Evolutionary conservation across 2,113 vertebrate genomes (phyloP), one percentile per base, ranked within the genome.

Genomic region (Isichthys henryi): DNA sequence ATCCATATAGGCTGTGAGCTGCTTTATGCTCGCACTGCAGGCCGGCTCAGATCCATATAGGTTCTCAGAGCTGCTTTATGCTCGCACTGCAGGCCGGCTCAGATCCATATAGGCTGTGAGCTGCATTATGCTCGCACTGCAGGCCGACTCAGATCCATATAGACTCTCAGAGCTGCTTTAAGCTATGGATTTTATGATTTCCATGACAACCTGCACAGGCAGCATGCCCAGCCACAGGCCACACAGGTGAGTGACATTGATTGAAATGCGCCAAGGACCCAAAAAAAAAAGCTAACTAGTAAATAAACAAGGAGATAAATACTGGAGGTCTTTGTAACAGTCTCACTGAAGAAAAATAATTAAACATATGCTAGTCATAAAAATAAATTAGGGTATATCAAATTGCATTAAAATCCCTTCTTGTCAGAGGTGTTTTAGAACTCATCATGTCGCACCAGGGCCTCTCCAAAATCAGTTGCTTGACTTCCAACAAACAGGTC

Each of bases 401-500:
- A 92, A 86, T 93, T 92, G 88, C 39, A 91, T 92, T 86, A 92
- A 88, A 58, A 31, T 23, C 91, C 87, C 66, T 93, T 90, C 89
- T 49, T 88, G 86, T 56, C 53, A 45, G 89, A 15, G 87, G 84
- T 48, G 15, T 45, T 89, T 96, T 95, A 98, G 93, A 99, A 99
- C 90, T 99, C 98, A n/a, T 99, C 98, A 0, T 99, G 98, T 89
- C 97, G 95, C 92, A 97, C 97, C 92, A 99, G 94, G 66, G 98
- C 98, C 92, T 99, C 98, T 27, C 98, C 98, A 3, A 99, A 99
- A 95, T 99, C 98, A 62, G 98, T 99, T 46, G 97, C 98, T 93
- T 99, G 98, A 93, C 98, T 99, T 86, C 98, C 98, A 91, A 99
- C 98, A 88, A 99, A 99, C 90, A 99, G 91, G 92, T 96, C 98